Evolutionary conservation across 2,797 vertebrate species (phyloP).

Genomic region (Schizopygopsis malacanthus): DNA sequence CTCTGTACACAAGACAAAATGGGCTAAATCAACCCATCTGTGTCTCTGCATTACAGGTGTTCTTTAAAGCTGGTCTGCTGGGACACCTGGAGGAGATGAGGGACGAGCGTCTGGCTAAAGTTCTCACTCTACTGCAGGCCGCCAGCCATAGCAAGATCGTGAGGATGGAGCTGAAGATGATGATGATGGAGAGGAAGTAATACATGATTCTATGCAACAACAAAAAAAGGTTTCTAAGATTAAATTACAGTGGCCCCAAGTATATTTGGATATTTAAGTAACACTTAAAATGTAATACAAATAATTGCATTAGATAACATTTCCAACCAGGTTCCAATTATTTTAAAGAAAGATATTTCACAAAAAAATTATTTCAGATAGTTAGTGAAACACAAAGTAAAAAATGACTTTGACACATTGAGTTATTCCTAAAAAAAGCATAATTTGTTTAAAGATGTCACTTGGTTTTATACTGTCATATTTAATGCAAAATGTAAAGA

Average conservation of each 20-base stretch:
- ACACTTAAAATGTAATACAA: neutral
- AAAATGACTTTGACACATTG: neutral
- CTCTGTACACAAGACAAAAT: slow-evolving; percentile 7
- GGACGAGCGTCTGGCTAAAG: slow-evolving; percentile 89
- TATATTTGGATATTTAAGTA: neutral
- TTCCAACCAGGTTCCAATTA: neutral
- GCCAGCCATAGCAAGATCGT: slow-evolving; percentile 86
- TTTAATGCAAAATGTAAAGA: neutral
- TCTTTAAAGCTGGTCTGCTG: slow-evolving; percentile 92
- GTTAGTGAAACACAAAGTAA: neutral
- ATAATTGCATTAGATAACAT: neutral
- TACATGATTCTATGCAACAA: neutral
- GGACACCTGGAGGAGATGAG: slow-evolving; percentile 89
- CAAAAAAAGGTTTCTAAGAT: neutral
- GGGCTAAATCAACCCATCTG: neutral
- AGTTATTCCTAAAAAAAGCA: neutral
- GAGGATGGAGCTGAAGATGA: slow-evolving; percentile 83
- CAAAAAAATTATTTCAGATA: neutral
- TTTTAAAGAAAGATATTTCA: neutral
- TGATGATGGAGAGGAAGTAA: slow-evolving; percentile 82
- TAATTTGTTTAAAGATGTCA: neutral
- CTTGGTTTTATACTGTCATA: neutral
- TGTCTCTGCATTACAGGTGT: slow-evolving; percentile 79
- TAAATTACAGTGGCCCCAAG: neutral
- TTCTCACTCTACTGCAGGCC: slow-evolving; percentile 89